Evolutionary conservation across 1,140 invertebrate genomes (phyloP).

Genomic region (Drosophila pseudoananassae): DNA sequence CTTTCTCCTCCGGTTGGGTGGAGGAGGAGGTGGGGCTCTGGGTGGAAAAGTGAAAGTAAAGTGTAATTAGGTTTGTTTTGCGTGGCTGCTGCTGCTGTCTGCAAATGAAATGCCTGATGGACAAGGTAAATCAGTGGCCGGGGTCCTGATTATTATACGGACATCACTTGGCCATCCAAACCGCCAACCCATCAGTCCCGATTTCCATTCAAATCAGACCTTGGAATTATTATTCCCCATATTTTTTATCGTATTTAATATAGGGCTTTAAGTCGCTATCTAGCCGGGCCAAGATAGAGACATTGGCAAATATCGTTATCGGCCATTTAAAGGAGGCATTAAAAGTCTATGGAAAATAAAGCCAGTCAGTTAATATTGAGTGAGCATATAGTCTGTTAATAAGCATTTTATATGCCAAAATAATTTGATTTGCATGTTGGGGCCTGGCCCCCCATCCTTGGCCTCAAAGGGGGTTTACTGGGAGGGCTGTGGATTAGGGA

Average conservation of each 20-base stretch:
- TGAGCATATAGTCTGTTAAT: conserved; percentile 60
- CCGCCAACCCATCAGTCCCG: neutral
- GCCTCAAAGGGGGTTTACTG: too few species aligned
- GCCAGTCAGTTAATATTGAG: conserved; percentile 44
- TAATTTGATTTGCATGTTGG: conserved; percentile 79
- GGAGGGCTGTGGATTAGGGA: too few species aligned
- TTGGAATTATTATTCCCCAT: too few species aligned
- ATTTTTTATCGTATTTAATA: too few species aligned
- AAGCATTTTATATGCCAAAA: conserved; percentile 77
- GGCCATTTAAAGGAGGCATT: conserved; percentile 6
- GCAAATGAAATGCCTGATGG: conserved; percentile 68
- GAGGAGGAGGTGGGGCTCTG: too few species aligned
- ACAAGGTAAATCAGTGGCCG: neutral
- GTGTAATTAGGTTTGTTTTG: conserved; percentile 78
- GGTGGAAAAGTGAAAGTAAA: conserved; percentile 70
- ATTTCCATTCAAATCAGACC: conserved; percentile 11
- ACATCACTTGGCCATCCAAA: neutral
- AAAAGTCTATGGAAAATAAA: too few species aligned
- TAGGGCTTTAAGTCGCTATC: too few species aligned
- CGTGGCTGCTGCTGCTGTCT: conserved; percentile 60
- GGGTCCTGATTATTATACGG: conserved; percentile 11
- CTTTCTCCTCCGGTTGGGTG: conserved; percentile 25
- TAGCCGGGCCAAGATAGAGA: too few species aligned
- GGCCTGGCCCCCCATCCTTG: too few species aligned
- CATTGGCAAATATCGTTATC: conserved; percentile 60